Evolutionary conservation across 1,140 invertebrate species (phyloP).

Genomic region (Diachasmimorpha longicaudata): DNA sequence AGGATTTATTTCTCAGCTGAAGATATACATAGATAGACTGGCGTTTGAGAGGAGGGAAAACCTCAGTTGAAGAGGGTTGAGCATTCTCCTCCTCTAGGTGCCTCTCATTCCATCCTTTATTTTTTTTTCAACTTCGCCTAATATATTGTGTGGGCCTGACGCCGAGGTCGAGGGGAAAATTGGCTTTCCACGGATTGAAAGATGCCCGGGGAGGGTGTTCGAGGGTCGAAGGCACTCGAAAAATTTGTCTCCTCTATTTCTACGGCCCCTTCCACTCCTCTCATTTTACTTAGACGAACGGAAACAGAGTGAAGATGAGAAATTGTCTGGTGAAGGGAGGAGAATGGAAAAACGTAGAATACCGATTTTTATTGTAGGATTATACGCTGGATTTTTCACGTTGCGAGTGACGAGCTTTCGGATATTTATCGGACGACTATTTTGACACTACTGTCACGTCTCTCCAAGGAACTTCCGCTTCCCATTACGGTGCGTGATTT

Average conservation of each 20-base stretch:
- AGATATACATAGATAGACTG: neutral
- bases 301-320: constrained; percentile 2
- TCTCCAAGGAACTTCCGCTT: neutral
- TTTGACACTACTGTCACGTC: neutral
- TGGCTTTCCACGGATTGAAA: neutral
- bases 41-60: neutral
- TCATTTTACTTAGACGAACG: neutral
- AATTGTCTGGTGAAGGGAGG: neutral
- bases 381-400: neutral
- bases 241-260: neutral
- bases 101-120: neutral
- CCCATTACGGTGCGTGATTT: neutral
- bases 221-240: neutral
- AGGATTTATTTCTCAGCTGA: constrained; percentile 25
- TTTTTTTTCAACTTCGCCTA: neutral
- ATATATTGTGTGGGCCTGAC: neutral
- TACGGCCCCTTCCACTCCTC: neutral
- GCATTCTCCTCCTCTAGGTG: neutral
- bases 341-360: neutral
- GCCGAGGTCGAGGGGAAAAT: neutral
- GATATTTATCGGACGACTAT: neutral
- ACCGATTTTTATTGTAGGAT: neutral
- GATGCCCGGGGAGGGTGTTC: neutral
- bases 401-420: neutral
- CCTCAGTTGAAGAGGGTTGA: neutral